Conservation (phyloP, 2,888 invertebrate genomes). For the Kuschelorhynchus macadamiae region DNA sequence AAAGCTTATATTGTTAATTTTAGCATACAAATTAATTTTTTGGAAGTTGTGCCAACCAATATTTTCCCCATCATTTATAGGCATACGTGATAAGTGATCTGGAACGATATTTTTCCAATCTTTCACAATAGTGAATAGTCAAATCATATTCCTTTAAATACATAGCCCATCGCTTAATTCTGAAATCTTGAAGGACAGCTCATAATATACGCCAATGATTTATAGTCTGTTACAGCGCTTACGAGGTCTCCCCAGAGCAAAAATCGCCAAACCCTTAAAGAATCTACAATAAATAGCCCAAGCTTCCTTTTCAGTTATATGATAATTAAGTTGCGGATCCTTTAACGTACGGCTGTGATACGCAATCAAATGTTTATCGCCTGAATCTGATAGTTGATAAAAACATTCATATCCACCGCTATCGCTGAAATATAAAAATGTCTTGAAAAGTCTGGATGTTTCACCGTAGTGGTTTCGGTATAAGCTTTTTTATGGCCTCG, state of each 20-base stretch:
- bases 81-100: no score
- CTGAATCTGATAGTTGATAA: constrained; percentile 15
- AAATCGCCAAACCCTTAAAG: constrained; percentile 34
- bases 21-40: no score
- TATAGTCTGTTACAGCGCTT: constrained; percentile 40
- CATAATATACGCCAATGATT: constrained; percentile 36
- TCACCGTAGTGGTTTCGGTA: constrained; percentile 18
- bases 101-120: no score
- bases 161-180: no score
- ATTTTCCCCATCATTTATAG: no score
- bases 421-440: constrained; percentile 19
- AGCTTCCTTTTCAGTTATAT: constrained; percentile 39
- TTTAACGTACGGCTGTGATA: constrained; percentile 38
- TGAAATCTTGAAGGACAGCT: no score
- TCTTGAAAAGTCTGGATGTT: constrained; percentile 34
- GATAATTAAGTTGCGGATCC: constrained; percentile 19
- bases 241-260: constrained; percentile 34
- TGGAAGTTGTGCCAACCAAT: no score
- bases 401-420: constrained; percentile 8
- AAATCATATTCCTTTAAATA: no score
- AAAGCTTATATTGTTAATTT: no score
- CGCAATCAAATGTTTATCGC: constrained; percentile 33
- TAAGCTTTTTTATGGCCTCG: background rate
- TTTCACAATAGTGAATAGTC: no score
- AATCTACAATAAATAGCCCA: constrained; percentile 17